These are phyloP conservation scores for Drosophila nasuta DNA, from an alignment of 1,140 invertebrate species.

Conservation along the genomic window DNA sequence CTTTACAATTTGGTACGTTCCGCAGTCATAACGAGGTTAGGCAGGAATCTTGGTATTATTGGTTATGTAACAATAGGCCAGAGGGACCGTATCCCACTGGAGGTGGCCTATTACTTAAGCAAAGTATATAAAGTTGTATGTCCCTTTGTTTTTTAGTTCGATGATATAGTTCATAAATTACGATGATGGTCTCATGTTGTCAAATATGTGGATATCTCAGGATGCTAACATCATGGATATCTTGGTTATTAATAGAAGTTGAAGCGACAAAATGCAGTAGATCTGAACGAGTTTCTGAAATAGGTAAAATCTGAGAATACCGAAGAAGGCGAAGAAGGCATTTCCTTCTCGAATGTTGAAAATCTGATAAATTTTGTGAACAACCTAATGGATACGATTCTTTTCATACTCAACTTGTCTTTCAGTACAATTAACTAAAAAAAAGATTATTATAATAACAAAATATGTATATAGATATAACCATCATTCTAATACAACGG, in stretches of 20 bases:
- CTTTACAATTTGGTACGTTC: no score
- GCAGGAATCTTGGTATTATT: no score
- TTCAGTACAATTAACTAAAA: no score
- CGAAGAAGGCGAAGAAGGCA: background rate
- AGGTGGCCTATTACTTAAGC: constrained; percentile 35
- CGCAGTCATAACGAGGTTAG: no score
- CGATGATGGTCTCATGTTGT: constrained; percentile 91
- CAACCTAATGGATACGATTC: background rate
- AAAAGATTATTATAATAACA: no score
- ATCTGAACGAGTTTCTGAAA: background rate
- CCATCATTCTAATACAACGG: no score
- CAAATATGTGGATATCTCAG: constrained; percentile 88
- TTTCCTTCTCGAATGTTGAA: background rate
- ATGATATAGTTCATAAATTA: constrained; percentile 88
- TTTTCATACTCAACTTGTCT: background rate
- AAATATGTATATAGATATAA: no score
- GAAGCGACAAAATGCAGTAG: constrained; percentile 82
- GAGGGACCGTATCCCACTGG: constrained; percentile 92
- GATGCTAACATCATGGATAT: constrained; percentile 88
- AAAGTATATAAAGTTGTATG: background rate
- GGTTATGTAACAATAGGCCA: constrained; percentile 28
- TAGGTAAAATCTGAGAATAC: background rate
- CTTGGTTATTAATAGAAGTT: constrained; percentile 86
- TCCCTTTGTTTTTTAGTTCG: constrained; percentile 86
- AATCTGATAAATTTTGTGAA: background rate